Evolutionary conservation across 1,140 invertebrate genomes (phyloP).

Genomic region (Drosophila melanica): DNA sequence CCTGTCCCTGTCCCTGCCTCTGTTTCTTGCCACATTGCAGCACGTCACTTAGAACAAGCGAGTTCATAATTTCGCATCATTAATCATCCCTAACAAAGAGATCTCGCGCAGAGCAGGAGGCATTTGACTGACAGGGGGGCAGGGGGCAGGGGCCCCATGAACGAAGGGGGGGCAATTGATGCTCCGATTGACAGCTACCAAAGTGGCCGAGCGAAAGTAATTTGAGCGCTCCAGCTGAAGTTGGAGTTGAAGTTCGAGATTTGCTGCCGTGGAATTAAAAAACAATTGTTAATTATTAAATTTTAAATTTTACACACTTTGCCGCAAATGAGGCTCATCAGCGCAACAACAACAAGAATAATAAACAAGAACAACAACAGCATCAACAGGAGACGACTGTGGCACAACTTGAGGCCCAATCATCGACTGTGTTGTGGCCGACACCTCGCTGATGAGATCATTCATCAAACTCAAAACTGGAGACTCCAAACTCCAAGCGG

Average conservation of each 20-base stretch:
- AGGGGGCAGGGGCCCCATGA: constrained; percentile 1
- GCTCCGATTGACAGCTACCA: constrained; percentile 59
- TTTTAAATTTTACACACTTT: constrained; percentile 79
- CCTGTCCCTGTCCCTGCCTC: neutral
- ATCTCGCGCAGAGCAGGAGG: constrained; percentile 43
- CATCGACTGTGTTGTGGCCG: constrained; percentile 65
- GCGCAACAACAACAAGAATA: constrained; percentile 27
- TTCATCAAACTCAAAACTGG: constrained; percentile 73
- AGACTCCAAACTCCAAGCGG: constrained; percentile 29
- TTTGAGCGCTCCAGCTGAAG: constrained; percentile 38
- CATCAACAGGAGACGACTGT: constrained; percentile 7
- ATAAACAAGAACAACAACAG: constrained; percentile 15
- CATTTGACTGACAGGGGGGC: neutral
- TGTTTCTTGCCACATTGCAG: constrained; percentile 23
- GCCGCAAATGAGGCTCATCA: constrained; percentile 65
- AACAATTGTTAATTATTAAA: constrained; percentile 83
- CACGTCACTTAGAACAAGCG: constrained; percentile 76
- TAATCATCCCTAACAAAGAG: constrained; percentile 75
- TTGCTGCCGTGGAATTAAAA: constrained; percentile 72
- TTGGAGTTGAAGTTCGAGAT: constrained; percentile 33
- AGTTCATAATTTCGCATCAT: constrained; percentile 84
- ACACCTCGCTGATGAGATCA: constrained; percentile 83
- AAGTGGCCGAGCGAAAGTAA: constrained; percentile 69
- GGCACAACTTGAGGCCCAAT: constrained; percentile 48
- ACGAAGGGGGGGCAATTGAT: constrained; percentile 21